phyloP scores from a whole-genome alignment of 2,888 invertebrate species.

The Drosophila nigricruria region DNA sequence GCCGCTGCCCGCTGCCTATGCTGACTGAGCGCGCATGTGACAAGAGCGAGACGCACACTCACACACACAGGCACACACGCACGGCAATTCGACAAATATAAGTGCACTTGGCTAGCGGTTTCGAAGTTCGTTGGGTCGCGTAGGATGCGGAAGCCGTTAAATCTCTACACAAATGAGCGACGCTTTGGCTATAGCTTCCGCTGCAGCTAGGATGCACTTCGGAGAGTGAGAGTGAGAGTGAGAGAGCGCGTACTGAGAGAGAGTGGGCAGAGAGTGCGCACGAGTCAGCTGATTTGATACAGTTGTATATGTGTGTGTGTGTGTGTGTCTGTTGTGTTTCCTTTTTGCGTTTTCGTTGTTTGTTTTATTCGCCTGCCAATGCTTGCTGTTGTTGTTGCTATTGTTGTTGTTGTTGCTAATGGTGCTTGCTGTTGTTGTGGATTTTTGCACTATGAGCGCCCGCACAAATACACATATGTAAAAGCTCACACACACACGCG shows the following conservation, averaged over 20 bases:
- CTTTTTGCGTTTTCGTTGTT: slow-evolving; percentile 39
- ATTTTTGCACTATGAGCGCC: slow-evolving; percentile 71
- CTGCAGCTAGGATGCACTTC: slow-evolving; percentile 60
- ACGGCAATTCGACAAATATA: slow-evolving; percentile 24
- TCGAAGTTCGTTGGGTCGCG: slow-evolving; percentile 59
- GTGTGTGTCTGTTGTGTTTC: slow-evolving; percentile 26
- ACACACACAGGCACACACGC: slow-evolving; percentile 22
- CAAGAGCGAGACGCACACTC: slow-evolving; percentile 50
- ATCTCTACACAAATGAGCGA: slow-evolving; percentile 54
- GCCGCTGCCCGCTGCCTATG: slow-evolving; percentile 40
- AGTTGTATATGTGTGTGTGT: slow-evolving; percentile 21
- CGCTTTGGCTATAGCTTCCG: slow-evolving; percentile 36
- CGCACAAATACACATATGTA: slow-evolving; percentile 37
- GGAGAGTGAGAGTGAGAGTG: slow-evolving; percentile 10
- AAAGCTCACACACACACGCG: slow-evolving; percentile 31
- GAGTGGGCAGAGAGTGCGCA: slow-evolving; percentile 65
- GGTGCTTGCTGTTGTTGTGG: slow-evolving; percentile 38
- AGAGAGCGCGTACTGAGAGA: slow-evolving; percentile 6
- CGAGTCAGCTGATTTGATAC: slow-evolving; percentile 69
- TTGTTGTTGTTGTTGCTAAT: slow-evolving; percentile 22
- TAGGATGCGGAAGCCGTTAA: slow-evolving; percentile 59
- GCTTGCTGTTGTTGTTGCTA: slow-evolving; percentile 11
- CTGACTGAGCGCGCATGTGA: slow-evolving; percentile 67
- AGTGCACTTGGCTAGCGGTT: slow-evolving; percentile 57
- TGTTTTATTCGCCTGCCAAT: slow-evolving; percentile 25